Evolutionary conservation across 2,113 vertebrate genomes (phyloP).

Genomic region (Triplophysa rosa): DNA sequence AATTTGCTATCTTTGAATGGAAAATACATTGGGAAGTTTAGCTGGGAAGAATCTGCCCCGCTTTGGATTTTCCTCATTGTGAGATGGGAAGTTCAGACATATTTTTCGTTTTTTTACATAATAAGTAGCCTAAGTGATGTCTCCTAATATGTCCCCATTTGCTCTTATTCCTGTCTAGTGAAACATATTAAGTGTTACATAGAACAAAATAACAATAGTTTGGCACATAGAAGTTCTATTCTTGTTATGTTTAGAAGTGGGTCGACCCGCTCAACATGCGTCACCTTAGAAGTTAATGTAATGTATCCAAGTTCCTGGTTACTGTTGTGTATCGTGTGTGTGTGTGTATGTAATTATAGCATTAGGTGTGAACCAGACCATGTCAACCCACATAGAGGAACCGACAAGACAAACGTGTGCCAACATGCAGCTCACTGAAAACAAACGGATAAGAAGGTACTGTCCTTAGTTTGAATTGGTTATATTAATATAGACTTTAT

Average conservation of each 20-base stretch:
- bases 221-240: no score
- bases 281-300: conserved; percentile 22
- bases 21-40: neutral
- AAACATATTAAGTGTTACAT: no score
- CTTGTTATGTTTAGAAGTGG: no score
- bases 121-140: no score
- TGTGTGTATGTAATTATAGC: conserved; percentile 32
- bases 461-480: neutral
- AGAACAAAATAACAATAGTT: no score
- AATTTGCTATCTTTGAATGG: no score
- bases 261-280: neutral
- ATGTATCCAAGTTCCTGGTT: conserved; percentile 42
- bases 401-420: neutral
- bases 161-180: no score
- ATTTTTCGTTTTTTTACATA: no score
- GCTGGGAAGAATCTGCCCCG: conserved; percentile 2
- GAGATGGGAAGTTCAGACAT: neutral
- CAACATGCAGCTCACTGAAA: conserved; percentile 33
- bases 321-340: conserved; percentile 40
- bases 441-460: conserved; percentile 43
- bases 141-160: no score
- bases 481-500: neutral
- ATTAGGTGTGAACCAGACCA: conserved; percentile 37
- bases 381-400: conserved; percentile 14
- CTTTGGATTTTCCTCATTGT: conserved; percentile 14